Base-by-base conservation (phyloP, 2,797 vertebrate species). In the Sebastolobus altivelis region DNA sequence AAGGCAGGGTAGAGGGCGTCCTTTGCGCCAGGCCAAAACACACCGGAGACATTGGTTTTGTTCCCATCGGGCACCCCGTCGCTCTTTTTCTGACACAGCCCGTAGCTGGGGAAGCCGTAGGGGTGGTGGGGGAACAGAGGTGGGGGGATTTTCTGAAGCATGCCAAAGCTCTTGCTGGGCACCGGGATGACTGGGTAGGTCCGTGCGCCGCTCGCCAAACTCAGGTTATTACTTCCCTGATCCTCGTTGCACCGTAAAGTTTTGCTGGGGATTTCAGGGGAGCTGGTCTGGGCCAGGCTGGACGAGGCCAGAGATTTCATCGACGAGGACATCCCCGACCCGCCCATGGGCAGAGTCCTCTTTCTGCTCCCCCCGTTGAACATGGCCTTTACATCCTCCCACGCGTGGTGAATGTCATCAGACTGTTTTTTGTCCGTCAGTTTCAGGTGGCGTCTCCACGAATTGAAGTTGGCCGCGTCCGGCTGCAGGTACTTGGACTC, bases 311-410 rank as follows among this genome's bases (percentile, higher is more conserved):
- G 95, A 0, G 93, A 75, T 62, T 95, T 96, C 56, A 95, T 84
- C 8, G 92, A 7, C 11, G 95, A 94, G 13, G 93, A 85, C 87
- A 95, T 90, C 0, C 91, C 88, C 27, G 95, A 95, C 0, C 93
- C 87, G 72, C 94, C 95, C 91, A 97, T 89, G 2, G 97, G 97
- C 90, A 99, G 97, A 82, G 97, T 97, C 90, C 97, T 95, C 92
- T 99, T 99, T 81, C 98, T 96, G 58, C 95, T 98, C 22, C 98
- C 98, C 4, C 98, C 98, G 78, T 99, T 99, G 92, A 99, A 99
- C 98, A 99, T 98, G 92, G 98, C 98, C 94, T 99, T 99, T 59
- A 99, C 98, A 66, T 99, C 98, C 96, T 99, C 98, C 98, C 98
- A 99, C 22, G 98, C 97, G 91, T 97, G 97, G 80, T 93, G 94